Percentiles rank a stretch among this genome's conserved stretches.
Evolutionary conservation across 1,140 invertebrate genomes (phyloP).

Genomic region (Chlorops oryzae): DNA sequence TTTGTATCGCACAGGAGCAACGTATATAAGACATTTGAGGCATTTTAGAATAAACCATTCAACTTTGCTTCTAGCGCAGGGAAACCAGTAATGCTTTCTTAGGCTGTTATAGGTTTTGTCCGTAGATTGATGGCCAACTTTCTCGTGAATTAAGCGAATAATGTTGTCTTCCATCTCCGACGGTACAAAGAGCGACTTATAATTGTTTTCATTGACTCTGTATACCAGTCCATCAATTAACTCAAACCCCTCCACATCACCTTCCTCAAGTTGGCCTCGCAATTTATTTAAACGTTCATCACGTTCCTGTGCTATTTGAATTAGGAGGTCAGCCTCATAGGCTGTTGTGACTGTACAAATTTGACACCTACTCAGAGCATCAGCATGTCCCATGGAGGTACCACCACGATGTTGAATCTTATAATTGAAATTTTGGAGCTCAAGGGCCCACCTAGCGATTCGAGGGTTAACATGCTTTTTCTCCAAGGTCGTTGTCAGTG

Average conservation of each 20-base stretch:
- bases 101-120: neutral
- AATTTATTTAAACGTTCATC: neutral
- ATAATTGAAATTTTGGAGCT: constrained; percentile 14
- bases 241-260: neutral
- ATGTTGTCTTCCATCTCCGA: too few relatives aligned
- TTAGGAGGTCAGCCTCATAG: constrained; percentile 2
- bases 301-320: constrained; percentile 5
- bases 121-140: neutral
- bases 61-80: too few relatives aligned
- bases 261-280: neutral
- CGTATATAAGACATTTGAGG: too few relatives aligned
- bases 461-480: constrained; percentile 40
- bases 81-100: too few relatives aligned
- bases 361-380: constrained; percentile 22
- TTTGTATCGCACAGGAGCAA: too few relatives aligned
- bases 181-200: too few relatives aligned
- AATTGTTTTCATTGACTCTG: too few relatives aligned
- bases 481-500: constrained; percentile 38
- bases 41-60: too few relatives aligned
- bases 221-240: constrained; percentile 9
- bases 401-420: constrained; percentile 14
- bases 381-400: constrained; percentile 29
- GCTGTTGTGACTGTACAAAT: neutral
- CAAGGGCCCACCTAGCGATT: constrained; percentile 39
- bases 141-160: neutral